A percentile compares a stretch with the other conserved stretches of the same genome.
Conservation (phyloP, 2,113 vertebrate genomes). For the Trichechus manatus region DNA sequence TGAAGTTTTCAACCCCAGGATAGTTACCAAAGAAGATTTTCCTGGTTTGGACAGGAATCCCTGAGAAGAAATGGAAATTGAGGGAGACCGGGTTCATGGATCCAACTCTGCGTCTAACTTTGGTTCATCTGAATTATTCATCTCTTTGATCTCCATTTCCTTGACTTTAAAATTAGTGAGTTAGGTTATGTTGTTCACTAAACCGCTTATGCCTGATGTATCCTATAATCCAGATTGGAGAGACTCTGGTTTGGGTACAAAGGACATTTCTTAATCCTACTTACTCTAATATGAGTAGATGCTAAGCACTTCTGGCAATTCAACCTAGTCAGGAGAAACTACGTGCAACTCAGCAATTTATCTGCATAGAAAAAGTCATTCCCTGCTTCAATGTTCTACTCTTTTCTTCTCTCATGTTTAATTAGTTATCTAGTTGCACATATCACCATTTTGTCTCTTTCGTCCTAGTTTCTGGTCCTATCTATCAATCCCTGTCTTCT, state of each 20-base stretch:
- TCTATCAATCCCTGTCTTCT: not conserved
- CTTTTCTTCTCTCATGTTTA: not conserved
- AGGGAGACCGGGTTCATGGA: not conserved
- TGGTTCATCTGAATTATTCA: not conserved
- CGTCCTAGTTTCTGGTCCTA: not conserved
- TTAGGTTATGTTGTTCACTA: not conserved
- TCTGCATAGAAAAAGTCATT: not conserved
- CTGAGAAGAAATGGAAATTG: not conserved
- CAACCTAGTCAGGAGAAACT: not conserved
- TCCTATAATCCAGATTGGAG: not conserved
- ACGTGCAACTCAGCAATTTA: not conserved
- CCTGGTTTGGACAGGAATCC: not conserved
- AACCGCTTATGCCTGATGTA: not conserved
- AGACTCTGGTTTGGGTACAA: not conserved
- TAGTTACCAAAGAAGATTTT: not conserved
- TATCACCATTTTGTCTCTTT: not conserved
- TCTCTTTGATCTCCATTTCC: not conserved
- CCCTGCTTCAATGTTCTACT: not conserved
- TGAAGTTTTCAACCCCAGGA: not conserved
- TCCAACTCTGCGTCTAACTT: not conserved
- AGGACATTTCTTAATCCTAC: not conserved
- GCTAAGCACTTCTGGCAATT: not conserved
- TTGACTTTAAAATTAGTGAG: not conserved
- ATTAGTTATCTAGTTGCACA: not conserved
- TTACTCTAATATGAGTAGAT: not conserved